Conservation (phyloP, 2,888 invertebrate genomes). For the Strigamia transsilvanica region DNA sequence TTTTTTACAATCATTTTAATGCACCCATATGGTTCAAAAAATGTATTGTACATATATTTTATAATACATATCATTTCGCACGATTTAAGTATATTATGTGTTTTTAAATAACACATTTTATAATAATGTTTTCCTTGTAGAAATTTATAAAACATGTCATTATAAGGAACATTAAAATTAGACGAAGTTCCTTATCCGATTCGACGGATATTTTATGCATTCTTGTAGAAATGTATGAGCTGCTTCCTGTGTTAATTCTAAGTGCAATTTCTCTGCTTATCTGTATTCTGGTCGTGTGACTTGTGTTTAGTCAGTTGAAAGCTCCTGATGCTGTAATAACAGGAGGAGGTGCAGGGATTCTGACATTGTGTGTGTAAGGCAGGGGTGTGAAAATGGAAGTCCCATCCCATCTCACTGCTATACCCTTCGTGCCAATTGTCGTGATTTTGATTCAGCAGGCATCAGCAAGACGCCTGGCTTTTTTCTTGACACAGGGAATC, state of each 20-base stretch:
- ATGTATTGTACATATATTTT: no score
- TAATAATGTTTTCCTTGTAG: no score
- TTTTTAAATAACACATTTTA: no score
- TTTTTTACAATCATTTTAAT: no score
- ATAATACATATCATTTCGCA: no score
- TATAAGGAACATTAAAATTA: no score
- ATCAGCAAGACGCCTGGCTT: slow-evolving; percentile 14
- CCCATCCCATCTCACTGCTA: background rate
- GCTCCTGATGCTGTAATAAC: slow-evolving; percentile 14
- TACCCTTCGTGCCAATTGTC: background rate
- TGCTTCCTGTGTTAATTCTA: background rate
- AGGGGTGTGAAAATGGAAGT: slow-evolving; percentile 20
- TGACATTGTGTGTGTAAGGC: slow-evolving; percentile 20
- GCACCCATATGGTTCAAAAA: no score
- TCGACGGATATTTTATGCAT: background rate
- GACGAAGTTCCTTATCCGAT: no score
- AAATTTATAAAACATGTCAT: no score
- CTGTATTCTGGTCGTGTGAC: slow-evolving; percentile 10
- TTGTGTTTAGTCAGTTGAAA: slow-evolving; percentile 14
- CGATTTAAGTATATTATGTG: no score
- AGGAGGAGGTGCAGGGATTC: slow-evolving; percentile 13
- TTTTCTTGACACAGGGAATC: slow-evolving; percentile 14
- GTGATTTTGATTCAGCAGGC: slow-evolving; percentile 14
- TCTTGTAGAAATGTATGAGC: background rate
- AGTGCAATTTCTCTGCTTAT: background rate